Base-by-base conservation (phyloP, 2,888 invertebrate genomes). In the Cloeon dipterum region DNA sequence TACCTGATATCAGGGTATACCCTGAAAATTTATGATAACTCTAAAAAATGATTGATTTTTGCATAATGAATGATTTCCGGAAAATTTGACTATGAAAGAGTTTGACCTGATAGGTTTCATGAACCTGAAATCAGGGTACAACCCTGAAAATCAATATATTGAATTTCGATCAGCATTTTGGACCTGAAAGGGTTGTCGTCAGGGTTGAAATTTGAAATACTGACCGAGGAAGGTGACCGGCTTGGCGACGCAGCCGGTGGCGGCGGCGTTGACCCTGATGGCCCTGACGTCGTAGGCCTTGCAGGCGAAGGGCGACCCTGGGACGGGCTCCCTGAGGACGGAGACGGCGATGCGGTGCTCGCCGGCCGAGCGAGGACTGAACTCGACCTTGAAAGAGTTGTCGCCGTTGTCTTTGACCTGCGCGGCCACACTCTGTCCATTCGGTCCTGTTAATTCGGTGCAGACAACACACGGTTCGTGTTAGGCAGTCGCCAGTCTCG, bases 231-330 rank as follows among this genome's bases (percentile, higher is more conserved):
- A 89, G 32, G 88, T 88, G 23, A 88, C 85, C 2, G 88, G 75
- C 54, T 89, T 78, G 37, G 86, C 85, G 34, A 88, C 78, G 29
- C 85, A 76, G 42, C 88, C 83, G 47, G 72, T 73, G 34, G 81
- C 74, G 8, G 88, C 77, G 51, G 89, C 86, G 55, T 85, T 88
- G 20, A 93, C 89, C 62, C 85, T 78, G 47, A 93, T 93, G 35
- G 91, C 86, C 42, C 76, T 73, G 7, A 91, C 85, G 51, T 93
- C 91, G 53, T 91, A 91, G 3, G 91, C 88, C 66, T 93, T 89
- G 47, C 88, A 79, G 47, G 82, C 77, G 58, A 91, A 93, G 4
- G 93, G 93, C 52, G 88, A 89, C 34, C 91, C 91, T 17, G 77
- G 75, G 42, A 89, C 79, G 10, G 86, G 75, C 48, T 70, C 58